phyloP scores from a whole-genome alignment of 2,113 vertebrate species.

The Argyrosomus japonicus region DNA sequence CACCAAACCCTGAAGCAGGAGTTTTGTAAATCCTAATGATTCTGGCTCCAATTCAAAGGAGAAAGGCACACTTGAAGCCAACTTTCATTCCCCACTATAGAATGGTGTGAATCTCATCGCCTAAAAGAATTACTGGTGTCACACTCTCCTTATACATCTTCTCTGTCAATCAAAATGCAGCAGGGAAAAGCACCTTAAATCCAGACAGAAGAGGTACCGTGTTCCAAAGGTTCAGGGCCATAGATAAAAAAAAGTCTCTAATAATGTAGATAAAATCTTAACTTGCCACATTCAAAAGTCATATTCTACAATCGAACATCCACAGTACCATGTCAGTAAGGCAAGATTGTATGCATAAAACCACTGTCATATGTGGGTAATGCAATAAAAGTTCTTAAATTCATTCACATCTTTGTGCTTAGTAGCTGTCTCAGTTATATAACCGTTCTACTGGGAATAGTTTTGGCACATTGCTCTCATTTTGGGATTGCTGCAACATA shows the following conservation, averaged over 20 bases:
- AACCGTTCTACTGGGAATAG: slow-evolving; percentile 55
- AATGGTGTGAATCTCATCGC: slow-evolving; percentile 76
- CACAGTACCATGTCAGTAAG: background rate
- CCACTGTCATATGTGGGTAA: slow-evolving; percentile 29
- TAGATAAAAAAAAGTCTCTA: slow-evolving; percentile 2
- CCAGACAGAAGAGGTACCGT: background rate
- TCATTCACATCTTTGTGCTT: slow-evolving; percentile 48
- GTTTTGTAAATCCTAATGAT: slow-evolving; percentile 78
- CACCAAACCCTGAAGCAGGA: slow-evolving; percentile 48
- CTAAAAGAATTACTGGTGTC: slow-evolving; percentile 67
- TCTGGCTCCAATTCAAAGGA: slow-evolving; percentile 72
- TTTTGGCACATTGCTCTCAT: slow-evolving; percentile 58
- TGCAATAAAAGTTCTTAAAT: slow-evolving; percentile 50
- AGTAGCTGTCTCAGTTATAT: slow-evolving; percentile 56
- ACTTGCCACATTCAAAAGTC: slow-evolving; percentile 33
- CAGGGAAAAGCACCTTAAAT: slow-evolving; percentile 12
- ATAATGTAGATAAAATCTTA: slow-evolving; percentile 33
- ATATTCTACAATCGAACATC: slow-evolving; percentile 13
- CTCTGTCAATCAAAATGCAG: slow-evolving; percentile 50
- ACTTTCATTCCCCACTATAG: slow-evolving; percentile 72
- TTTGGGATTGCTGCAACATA: slow-evolving; percentile 66
- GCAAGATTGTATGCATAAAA: slow-evolving; percentile 39
- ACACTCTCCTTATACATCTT: slow-evolving; percentile 44
- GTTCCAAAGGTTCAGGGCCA: background rate
- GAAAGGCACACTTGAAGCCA: slow-evolving; percentile 67